Base-by-base conservation (phyloP, 2,888 invertebrate species). In the Thereva nobilitata region DNA sequence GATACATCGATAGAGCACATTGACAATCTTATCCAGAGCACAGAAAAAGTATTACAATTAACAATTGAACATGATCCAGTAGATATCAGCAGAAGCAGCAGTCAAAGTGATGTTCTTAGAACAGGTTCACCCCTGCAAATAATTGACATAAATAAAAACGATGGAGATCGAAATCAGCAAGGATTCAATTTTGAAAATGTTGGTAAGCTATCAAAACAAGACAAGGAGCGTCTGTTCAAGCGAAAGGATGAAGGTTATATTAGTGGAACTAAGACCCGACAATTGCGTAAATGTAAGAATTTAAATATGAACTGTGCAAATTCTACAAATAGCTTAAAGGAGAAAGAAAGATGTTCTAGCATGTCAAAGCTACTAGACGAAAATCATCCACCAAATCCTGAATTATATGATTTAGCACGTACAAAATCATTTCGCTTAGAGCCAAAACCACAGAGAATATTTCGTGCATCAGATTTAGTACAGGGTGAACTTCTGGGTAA, bases 31-130 rank as follows among this genome's bases (percentile, higher is more conserved):
- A 85, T 92, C 66, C 84, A 87, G 68, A 87, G 87, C 74, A 87
- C 90, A 0, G 89, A 90, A 74, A 86, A 88, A 66, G 86, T 89
- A 68, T 80, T 93, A 68, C 92, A 95, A 85, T 81, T 95, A 70
- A 95, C 94, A 3, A 91, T 95, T 74, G 95, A 95, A 79, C 92
- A 94, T 77, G 93, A 92, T 78, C 93, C 95, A 7, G 90, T 91
- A 72, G 86, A 90, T 45, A 82, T 89, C 54, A 84, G 85, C 71
- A 83, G 86, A 68, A 83, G 85, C 67, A 82, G 81, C 70, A 82
- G 82, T 67, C 77, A 79, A 81, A 85, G 74, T 79, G 86, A 74
- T 78, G 82, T 67, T 76, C 80, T n/a, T 75, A 78, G 50, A 76
- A 81, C 12, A 77, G 80, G 69, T 70, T 84, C 68, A 79, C 84